Conservation (phyloP, 2,113 vertebrate genomes). For the Poeciliopsis prolifica region DNA sequence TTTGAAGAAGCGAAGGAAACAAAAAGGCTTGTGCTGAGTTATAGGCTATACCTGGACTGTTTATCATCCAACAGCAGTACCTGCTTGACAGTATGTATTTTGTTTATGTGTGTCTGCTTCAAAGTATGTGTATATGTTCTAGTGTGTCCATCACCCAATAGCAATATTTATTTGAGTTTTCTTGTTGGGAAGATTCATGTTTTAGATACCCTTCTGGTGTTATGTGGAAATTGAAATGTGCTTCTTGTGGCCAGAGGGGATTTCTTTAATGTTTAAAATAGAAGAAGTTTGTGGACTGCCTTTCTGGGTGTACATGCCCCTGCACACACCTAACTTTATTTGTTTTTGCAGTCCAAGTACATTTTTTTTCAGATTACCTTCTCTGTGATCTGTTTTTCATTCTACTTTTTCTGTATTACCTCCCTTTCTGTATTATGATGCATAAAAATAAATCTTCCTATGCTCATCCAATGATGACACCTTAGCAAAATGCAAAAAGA, state of each 20-base stretch:
- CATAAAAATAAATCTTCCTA: slow-evolving; percentile 9
- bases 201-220: slow-evolving; percentile 64
- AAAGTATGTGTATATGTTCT: slow-evolving; percentile 13
- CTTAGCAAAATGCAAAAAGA: background rate
- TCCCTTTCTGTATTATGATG: slow-evolving; percentile 1
- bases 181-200: slow-evolving; percentile 77
- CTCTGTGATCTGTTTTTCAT: background rate
- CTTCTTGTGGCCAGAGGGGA: slow-evolving; percentile 48
- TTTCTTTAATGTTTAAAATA: slow-evolving; percentile 64
- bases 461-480: background rate
- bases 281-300: slow-evolving; percentile 51
- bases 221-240: slow-evolving; percentile 78
- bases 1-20: slow-evolving; percentile 72
- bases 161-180: slow-evolving; percentile 67
- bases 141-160: slow-evolving; percentile 64
- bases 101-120: slow-evolving; percentile 7
- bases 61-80: slow-evolving; percentile 65
- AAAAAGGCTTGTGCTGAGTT: slow-evolving; percentile 71
- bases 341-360: slow-evolving; percentile 21
- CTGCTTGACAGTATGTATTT: slow-evolving; percentile 35
- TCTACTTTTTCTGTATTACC: background rate
- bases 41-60: slow-evolving; percentile 63
- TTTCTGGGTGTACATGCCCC: slow-evolving; percentile 4
- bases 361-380: slow-evolving; percentile 27
- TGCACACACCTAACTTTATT: background rate